phyloP scores from a whole-genome alignment of 2,797 vertebrate genomes.

The Prunella strophiata region DNA sequence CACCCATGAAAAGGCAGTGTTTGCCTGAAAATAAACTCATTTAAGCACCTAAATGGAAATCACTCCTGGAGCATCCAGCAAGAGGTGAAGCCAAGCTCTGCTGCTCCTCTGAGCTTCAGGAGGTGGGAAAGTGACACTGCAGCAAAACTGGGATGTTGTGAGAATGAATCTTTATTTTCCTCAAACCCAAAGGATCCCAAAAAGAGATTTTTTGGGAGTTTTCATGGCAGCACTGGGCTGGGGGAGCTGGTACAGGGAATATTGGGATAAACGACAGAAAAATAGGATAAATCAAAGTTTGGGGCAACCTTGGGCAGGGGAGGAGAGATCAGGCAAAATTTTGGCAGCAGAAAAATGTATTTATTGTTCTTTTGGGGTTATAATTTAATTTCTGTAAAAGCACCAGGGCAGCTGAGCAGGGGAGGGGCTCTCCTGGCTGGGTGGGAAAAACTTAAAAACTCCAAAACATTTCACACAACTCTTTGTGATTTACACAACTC shows the following conservation, averaged over 20 bases:
- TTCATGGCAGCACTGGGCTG: rapidly evolving
- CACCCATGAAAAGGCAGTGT: neutral
- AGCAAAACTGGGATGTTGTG: neutral
- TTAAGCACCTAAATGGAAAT: neutral
- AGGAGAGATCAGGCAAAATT: neutral
- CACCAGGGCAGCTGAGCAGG: rapidly evolving
- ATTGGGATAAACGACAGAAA: neutral
- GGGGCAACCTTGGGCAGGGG: neutral
- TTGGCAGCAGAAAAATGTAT: neutral
- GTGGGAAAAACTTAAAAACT: neutral
- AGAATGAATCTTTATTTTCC: neutral
- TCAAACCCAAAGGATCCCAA: neutral
- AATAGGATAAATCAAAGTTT: neutral
- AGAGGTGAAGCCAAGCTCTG: neutral
- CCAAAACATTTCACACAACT: neutral
- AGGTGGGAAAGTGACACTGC: neutral
- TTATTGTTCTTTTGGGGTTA: neutral
- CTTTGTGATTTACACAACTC: neutral
- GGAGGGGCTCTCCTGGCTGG: rapidly evolving
- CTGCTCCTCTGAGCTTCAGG: neutral
- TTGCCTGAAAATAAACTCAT: neutral
- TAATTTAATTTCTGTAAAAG: neutral
- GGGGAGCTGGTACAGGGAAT: neutral
- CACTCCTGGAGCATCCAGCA: neutral
- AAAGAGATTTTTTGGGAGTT: rapidly evolving